A percentile compares a stretch with the other conserved stretches of the same genome.
These are phyloP conservation scores for Morone saxatilis DNA, from an alignment of 2,113 vertebrate species.

Conservation along the genomic window DNA sequence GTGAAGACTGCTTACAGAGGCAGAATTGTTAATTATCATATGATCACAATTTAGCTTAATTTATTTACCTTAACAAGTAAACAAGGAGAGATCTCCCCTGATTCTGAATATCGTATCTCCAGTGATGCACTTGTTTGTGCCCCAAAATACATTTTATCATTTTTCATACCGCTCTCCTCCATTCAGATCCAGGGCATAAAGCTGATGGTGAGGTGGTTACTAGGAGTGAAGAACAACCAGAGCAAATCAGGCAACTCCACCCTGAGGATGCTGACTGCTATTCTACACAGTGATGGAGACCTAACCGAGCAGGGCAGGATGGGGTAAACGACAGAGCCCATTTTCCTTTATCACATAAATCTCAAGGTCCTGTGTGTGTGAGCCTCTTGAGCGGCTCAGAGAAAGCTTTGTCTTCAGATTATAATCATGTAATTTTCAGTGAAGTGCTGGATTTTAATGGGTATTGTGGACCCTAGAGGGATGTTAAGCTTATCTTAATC, in stretches of 20 bases:
- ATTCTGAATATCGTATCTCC: background rate
- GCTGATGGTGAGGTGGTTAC: slow-evolving; percentile 98
- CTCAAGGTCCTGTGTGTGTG: background rate
- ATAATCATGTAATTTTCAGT: slow-evolving; percentile 19
- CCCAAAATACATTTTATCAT: background rate
- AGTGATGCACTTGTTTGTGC: background rate
- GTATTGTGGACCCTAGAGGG: background rate
- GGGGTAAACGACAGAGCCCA: slow-evolving; percentile 83
- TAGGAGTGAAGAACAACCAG: slow-evolving; percentile 99
- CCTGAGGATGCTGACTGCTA: slow-evolving; percentile 94
- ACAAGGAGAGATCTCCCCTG: background rate
- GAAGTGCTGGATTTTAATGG: slow-evolving; percentile 16
- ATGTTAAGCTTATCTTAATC: background rate
- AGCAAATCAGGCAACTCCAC: slow-evolving; percentile 99
- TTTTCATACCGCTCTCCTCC: background rate
- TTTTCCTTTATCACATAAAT: background rate
- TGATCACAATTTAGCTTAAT: background rate
- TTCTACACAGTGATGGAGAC: slow-evolving; percentile 97
- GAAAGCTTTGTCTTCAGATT: slow-evolving; percentile 5
- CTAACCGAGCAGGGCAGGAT: slow-evolving; percentile 98
- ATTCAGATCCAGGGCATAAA: slow-evolving; percentile 97
- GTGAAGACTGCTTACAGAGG: background rate
- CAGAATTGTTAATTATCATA: background rate
- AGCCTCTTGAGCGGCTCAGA: background rate
- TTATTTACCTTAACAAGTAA: background rate